These are phyloP conservation scores for Neodiprion lecontei DNA, from an alignment of 1,140 invertebrate species.

Conservation along the genomic window DNA sequence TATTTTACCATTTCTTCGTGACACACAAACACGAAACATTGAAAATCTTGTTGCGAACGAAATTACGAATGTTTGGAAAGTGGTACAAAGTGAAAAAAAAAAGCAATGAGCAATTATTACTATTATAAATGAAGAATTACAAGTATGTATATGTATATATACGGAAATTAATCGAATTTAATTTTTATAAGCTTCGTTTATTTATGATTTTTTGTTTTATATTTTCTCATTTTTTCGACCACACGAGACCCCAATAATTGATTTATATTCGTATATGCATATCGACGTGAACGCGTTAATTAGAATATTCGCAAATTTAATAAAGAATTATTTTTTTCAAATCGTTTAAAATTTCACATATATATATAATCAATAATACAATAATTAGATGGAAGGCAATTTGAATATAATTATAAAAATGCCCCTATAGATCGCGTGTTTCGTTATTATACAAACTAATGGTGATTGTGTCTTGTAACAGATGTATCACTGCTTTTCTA, in stretches of 20 bases:
- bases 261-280: too few species aligned
- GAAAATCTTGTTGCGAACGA: conserved; percentile 22
- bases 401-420: conserved; percentile 45
- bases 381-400: conserved; percentile 48
- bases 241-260: too few species aligned
- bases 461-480: conserved; percentile 47
- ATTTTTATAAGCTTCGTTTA: too few species aligned
- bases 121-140: conserved; percentile 29
- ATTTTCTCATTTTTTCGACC: too few species aligned
- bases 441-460: conserved; percentile 40
- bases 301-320: too few species aligned
- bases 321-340: background rate
- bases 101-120: conserved; percentile 16
- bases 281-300: too few species aligned
- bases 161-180: too few species aligned
- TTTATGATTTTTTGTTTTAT: too few species aligned
- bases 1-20: conserved; percentile 10
- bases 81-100: background rate
- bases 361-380: conserved; percentile 40
- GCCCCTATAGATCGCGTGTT: conserved; percentile 42
- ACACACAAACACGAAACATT: conserved; percentile 14
- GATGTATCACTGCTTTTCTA: conserved; percentile 40
- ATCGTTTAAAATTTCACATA: background rate
- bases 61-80: conserved; percentile 20
- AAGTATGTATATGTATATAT: too few species aligned